Evolutionary conservation across 92 coral and sea anemone species (phyloP).

Genomic region (Galaxea fascicularis): DNA sequence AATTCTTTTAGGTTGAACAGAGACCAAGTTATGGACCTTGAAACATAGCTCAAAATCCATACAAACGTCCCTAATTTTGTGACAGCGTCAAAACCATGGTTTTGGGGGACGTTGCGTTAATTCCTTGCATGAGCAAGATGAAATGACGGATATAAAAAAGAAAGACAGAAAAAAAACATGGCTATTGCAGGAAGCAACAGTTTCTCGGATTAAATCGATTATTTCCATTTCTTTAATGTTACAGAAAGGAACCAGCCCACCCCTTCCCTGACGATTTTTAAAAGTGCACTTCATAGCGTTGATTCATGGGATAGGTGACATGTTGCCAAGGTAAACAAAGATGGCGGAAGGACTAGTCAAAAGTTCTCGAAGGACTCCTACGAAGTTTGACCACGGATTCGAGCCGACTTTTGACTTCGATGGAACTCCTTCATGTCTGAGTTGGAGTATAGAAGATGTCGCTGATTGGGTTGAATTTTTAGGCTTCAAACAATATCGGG

Average conservation of each 20-base stretch:
- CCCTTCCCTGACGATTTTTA: background rate
- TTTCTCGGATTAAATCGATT: no score
- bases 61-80: no score
- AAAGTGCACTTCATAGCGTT: background rate
- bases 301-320: conserved; percentile 16
- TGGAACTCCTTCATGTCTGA: conserved; percentile 89
- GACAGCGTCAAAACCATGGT: no score
- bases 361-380: conserved; percentile 89
- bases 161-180: no score
- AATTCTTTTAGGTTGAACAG: no score
- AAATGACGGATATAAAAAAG: no score
- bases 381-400: conserved; percentile 86
- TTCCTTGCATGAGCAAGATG: no score
- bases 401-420: conserved; percentile 87
- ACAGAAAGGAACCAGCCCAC: background rate
- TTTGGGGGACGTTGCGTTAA: no score
- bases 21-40: no score
- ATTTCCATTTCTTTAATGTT: no score
- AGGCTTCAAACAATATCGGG: conserved; percentile 93
- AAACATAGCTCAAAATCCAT: no score
- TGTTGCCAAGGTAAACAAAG: conserved; percentile 82
- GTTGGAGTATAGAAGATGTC: conserved; percentile 92
- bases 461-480: conserved; percentile 96
- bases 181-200: no score
- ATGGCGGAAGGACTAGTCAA: conserved; percentile 86